phyloP scores from a whole-genome alignment of 2,797 vertebrate species.

The Pantherophis alleghaniensis region DNA sequence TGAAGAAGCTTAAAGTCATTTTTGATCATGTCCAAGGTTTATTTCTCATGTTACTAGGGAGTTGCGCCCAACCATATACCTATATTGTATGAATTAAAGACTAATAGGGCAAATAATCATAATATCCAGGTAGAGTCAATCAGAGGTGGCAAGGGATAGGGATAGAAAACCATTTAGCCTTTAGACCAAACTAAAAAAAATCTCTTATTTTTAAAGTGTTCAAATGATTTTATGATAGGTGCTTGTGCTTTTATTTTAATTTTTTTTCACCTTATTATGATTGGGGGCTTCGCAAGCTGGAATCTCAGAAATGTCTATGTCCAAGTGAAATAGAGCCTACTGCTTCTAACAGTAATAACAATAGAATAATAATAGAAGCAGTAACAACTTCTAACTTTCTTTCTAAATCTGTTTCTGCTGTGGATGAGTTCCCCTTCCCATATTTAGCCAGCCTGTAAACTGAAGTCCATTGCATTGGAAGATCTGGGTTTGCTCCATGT shows the following conservation, averaged over 20 bases:
- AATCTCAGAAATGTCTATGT: not conserved
- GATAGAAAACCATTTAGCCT: not conserved
- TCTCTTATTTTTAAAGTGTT: not conserved
- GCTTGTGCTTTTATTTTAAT: not conserved
- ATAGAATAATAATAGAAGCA: not conserved
- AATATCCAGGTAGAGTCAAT: not conserved
- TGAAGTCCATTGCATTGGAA: not conserved
- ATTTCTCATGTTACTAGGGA: not conserved
- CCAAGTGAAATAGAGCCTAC: not conserved
- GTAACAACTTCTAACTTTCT: not conserved
- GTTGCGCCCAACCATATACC: not conserved
- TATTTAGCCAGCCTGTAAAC: not conserved
- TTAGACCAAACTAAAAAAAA: not conserved
- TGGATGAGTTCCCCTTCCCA: not conserved
- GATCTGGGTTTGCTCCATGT: not conserved
- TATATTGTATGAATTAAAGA: not conserved
- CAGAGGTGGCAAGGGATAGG: not conserved
- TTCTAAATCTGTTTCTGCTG: not conserved
- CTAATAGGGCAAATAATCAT: not conserved
- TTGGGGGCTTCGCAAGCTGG: not conserved
- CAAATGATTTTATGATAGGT: not conserved
- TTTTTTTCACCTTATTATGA: not conserved
- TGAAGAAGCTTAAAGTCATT: not conserved
- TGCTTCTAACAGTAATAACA: too few species aligned
- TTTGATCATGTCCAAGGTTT: not conserved